Conservation (phyloP, 2,888 invertebrate genomes). For the Orthosia incerta region DNA sequence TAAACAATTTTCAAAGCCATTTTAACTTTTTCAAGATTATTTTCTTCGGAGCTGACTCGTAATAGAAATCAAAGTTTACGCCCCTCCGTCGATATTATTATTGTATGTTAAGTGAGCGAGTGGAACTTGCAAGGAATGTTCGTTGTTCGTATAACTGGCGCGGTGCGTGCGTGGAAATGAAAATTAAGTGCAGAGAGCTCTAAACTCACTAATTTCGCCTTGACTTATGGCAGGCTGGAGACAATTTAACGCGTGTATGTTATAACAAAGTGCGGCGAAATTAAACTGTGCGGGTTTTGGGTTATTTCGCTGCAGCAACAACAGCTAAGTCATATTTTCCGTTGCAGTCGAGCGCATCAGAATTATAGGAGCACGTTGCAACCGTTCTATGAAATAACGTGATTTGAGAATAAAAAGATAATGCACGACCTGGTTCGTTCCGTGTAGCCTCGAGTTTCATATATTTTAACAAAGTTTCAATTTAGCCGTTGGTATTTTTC, state of each 20-base stretch:
- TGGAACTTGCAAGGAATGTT: constrained; percentile 53
- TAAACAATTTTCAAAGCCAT: constrained; percentile 53
- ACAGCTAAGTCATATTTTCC: constrained; percentile 79
- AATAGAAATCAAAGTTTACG: constrained; percentile 60
- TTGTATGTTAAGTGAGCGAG: constrained; percentile 50
- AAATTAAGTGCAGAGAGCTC: constrained; percentile 76
- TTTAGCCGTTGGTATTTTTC: constrained; percentile 58
- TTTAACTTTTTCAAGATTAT: constrained; percentile 56
- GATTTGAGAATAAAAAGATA: constrained; percentile 63
- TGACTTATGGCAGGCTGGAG: constrained; percentile 77
- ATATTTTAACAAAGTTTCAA: constrained; percentile 63
- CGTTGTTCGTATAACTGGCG: constrained; percentile 53
- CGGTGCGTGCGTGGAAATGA: constrained; percentile 74
- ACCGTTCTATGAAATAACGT: constrained; percentile 58
- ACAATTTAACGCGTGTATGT: constrained; percentile 80
- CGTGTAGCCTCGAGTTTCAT: constrained; percentile 45
- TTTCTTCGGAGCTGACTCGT: constrained; percentile 44
- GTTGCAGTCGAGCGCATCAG: constrained; percentile 70
- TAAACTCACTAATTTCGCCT: constrained; percentile 80
- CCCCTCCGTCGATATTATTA: constrained; percentile 44
- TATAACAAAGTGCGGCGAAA: constrained; percentile 80
- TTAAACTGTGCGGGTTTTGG: constrained; percentile 78
- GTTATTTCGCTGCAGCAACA: constrained; percentile 65
- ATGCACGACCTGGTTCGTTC: constrained; percentile 43
- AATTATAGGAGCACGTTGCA: constrained; percentile 56